phyloP scores from a whole-genome alignment of 2,888 invertebrate species.

The Sussaba pulchella region DNA sequence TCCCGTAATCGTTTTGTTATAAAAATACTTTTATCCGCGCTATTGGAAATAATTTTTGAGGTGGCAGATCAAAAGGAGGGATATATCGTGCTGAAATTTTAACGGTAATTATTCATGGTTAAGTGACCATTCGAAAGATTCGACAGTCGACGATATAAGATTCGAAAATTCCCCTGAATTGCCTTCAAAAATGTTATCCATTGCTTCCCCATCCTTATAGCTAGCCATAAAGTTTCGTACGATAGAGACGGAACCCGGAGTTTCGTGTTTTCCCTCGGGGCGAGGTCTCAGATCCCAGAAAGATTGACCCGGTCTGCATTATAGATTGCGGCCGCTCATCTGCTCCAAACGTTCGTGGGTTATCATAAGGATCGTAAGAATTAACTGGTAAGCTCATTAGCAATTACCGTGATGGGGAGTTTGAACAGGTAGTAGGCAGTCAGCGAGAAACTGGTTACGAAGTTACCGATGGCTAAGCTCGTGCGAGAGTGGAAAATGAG shows the following conservation, averaged over 20 bases:
- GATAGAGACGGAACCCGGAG: not conserved
- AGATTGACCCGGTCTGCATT: constrained; percentile 16
- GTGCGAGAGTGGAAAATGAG: constrained; percentile 17
- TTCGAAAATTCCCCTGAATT: not conserved
- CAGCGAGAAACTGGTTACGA: constrained; percentile 42
- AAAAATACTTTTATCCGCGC: not conserved
- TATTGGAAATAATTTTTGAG: too few relatives aligned
- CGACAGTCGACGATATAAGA: not conserved
- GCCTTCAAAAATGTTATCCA: not conserved
- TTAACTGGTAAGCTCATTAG: constrained; percentile 58
- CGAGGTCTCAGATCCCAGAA: not conserved
- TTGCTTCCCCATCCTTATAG: not conserved
- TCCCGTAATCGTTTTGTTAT: constrained; percentile 2
- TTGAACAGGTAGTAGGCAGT: constrained; percentile 14
- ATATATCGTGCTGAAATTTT: too few relatives aligned
- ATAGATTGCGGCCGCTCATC: not conserved
- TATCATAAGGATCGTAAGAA: constrained; percentile 53
- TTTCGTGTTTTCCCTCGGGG: constrained; percentile 18
- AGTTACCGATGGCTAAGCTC: constrained; percentile 58
- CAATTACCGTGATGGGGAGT: constrained; percentile 55
- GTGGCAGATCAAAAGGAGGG: too few relatives aligned
- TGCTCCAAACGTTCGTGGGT: constrained; percentile 6
- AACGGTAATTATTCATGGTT: too few relatives aligned
- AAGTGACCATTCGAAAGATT: not conserved
- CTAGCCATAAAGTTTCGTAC: not conserved